Evolutionary conservation across 2,888 invertebrate species (phyloP), one percentile per base, ranked within the genome.

Genomic region (Dynastes maya): DNA sequence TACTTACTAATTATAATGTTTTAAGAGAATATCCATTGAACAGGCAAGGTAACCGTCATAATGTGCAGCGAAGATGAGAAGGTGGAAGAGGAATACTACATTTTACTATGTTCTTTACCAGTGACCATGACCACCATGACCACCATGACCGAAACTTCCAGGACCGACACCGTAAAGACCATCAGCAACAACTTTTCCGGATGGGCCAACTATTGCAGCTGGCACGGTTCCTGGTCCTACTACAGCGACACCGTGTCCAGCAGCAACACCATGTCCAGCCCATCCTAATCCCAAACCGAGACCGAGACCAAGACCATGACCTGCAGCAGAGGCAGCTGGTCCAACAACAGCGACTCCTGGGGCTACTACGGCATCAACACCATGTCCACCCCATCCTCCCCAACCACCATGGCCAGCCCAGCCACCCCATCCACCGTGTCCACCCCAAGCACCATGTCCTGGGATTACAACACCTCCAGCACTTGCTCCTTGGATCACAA

Each of bases 181-280:
- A 80, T 84, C 84, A 78, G 85, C 84, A 37, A 80, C 82, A 58
- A 85, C 82, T 80, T 83, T 85, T 51, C 85, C 86, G 68, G 85
- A 79, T 74, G 86, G 85, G 74, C 86, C 85, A 27, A 83, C 82
- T 32, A 85, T 82, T 55, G 85, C 83, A 61, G 84, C 84, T 37
- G 85, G 84, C 16, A 83, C 85, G 74, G 86, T 85, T 72, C 82
- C 83, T 72, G 86, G 86, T 78, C 86, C 86, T 53, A 82, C 81
- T 13, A 87, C 82, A 22, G 84, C 82, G 68, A 85, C 86, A 72
- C 86, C 86, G 68, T 84, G 85, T 27, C 83, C 86, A 64, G 82
- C 83, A 68, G 80, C 81, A 49, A 70, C 76, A 61, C 79, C 81
- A 76, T 61, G 79, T 49, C 63, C 76, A 16, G 78, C 79, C 64